Evolutionary conservation across 1,140 invertebrate species (phyloP).

Genomic region (Caerostris extrusa): DNA sequence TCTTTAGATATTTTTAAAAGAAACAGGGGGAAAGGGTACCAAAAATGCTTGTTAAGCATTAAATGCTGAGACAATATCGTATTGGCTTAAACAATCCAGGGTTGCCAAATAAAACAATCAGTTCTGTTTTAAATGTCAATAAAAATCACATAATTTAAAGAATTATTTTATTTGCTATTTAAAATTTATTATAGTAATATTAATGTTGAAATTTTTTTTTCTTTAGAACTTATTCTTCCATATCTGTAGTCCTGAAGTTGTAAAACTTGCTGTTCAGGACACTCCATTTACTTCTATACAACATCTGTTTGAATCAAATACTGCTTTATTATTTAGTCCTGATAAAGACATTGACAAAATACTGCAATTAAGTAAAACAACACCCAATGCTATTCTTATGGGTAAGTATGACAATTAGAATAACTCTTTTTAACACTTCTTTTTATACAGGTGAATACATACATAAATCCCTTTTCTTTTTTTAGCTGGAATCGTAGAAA

Average conservation of each 20-base stretch:
- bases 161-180: too few species aligned
- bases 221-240: conserved; percentile 61
- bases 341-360: conserved; percentile 22
- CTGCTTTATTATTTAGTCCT: conserved; percentile 56
- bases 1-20: too few species aligned
- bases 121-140: too few species aligned
- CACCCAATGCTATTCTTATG: conserved; percentile 56
- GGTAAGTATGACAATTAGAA: conserved; percentile 22
- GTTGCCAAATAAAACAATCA: too few species aligned
- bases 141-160: too few species aligned
- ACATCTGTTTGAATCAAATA: conserved; percentile 66
- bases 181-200: not conserved
- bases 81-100: too few species aligned
- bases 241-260: conserved; percentile 70
- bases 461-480: not conserved
- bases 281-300: conserved; percentile 63
- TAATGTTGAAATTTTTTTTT: not conserved
- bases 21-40: too few species aligned
- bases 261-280: conserved; percentile 60
- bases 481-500: conserved; percentile 69
- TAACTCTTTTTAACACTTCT: not conserved
- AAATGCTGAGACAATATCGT: too few species aligned
- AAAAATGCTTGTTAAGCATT: too few species aligned
- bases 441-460: not conserved
- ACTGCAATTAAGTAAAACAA: conserved; percentile 64